Evolutionary conservation across 2,888 invertebrate genomes (phyloP), one percentile per base, ranked within the genome.

Genomic region (Trichopoda pennipes): DNA sequence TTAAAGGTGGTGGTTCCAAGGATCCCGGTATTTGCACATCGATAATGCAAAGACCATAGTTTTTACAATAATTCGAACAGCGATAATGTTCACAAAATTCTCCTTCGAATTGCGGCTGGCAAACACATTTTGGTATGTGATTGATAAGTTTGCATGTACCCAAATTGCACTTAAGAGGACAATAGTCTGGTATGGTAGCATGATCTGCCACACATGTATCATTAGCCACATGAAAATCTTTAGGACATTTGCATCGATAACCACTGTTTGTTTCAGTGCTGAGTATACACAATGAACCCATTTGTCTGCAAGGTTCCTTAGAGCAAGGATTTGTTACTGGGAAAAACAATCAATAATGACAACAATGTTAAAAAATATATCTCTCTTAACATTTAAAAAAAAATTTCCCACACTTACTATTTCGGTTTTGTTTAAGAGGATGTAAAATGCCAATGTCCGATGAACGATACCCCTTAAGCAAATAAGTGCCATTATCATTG

Each of bases 361-460:
- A 17, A 9, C 19, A 4, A 19, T 8, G 8, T 9, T 17, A 47
- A 28, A 28, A 28, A 28, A 28, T 28, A 28, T 28, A 28, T 28
- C 28, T 28, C 6, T 28, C 6, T n/a, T n/a, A 7, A n/a, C n/a
- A 6, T n/a, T 44, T 44, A 12, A 12, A 12, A 12, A 38, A 12
- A 38, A 16, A 44, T n/a, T 44, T 44, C 1, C n/a, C 1, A 44
- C 35, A 87, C 87, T 92, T 89, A 91, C 92, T 90, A 72, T 92
- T 92, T 42, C 88, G 87, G 77, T 93, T 92, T 87, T 94, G 94
- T 84, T 94, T 94, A 85, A 94, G 91, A 80, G 94, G 93, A 88
- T 95, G 95, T 42, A 95, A 89, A n/a, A 95, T 93, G 47, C 93
- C 91, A 84, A 95, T 92, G 86, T 95, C 95, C 7, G 94, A 93